Conservation (phyloP, 2,113 vertebrate genomes). For the Microtus montanus region DNA sequence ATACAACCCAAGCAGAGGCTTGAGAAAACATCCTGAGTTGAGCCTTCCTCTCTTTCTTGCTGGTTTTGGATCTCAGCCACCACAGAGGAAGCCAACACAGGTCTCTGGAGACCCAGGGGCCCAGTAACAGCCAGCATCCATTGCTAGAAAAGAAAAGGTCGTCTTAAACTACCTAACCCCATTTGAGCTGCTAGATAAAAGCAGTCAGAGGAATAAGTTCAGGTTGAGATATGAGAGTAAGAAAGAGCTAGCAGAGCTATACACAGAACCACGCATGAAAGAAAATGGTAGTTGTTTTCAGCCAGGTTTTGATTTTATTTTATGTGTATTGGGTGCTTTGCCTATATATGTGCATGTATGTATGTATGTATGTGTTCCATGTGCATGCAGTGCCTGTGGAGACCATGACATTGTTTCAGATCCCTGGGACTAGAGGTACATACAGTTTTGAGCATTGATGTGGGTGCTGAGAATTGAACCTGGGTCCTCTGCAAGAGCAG, state of each 20-base stretch:
- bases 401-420: neutral
- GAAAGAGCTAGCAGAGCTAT: conserved; percentile 11
- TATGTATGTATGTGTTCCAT: neutral
- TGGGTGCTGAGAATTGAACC: neutral
- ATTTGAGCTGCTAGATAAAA: neutral
- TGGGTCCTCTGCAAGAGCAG: neutral
- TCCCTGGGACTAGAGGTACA: neutral
- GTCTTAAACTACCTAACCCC: neutral
- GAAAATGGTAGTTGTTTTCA: neutral
- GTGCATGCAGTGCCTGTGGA: neutral
- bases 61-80: conserved; percentile 31
- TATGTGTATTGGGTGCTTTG: neutral
- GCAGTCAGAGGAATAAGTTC: neutral
- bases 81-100: neutral
- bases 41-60: neutral
- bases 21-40: conserved; percentile 6
- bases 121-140: neutral
- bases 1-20: conserved; percentile 30
- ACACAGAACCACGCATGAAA: neutral
- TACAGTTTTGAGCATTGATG: neutral
- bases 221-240: conserved; percentile 5
- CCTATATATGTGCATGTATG: neutral
- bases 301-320: neutral
- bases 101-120: neutral
- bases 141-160: neutral